Base-by-base conservation (phyloP, 2,113 vertebrate species). In the Anser cygnoides region DNA sequence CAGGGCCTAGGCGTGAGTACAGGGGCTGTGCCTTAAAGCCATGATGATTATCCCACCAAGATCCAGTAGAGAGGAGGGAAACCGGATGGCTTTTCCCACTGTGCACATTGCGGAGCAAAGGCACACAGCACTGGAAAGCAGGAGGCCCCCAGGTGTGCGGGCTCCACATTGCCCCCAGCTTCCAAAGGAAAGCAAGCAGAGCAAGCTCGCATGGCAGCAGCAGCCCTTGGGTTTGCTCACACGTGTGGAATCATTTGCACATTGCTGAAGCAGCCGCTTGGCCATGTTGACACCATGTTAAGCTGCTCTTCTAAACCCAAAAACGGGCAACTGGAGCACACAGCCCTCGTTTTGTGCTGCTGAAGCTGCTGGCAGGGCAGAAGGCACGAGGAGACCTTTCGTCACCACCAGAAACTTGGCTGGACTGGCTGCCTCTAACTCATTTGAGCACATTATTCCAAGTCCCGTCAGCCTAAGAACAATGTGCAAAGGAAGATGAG, bases 321-420 rank as follows among this genome's bases (percentile, higher is more conserved):
- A 15, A 44, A 54, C 0, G 13, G 82, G 55, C 7, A 15, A 79
- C 44, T 74, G 1, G 0, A 90, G 83, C 70, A 41, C 57, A 93
- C 62, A 95, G 80, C 33, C 46, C 86, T 79, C 5, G 5, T 76
- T 92, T 57, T 89, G 93, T 80, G 72, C 89, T 88, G 87, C 89
- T 62, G 81, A 62, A 90, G 91, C 58, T 71, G 62, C 84, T 93
- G 84, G 80, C 90, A 89, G 62, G 63, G 43, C 59, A 81, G 74
- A n/a, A 55, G 8, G 89, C 54, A 73, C 19, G 61, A 91, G 58
- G 62, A 13, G 41, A 73, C 73, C 28, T 94, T 90, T 77, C 6
- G 2, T 84, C 88, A 79, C 58, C 22, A 26, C 77, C 83, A 90
- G 63, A 84, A 92, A 78, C 73, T 94, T 93, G 96, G 83, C 93